A percentile compares a stretch with the other conserved stretches of the same genome.
These are phyloP conservation scores for Allolobophora icterica DNA, from an alignment of 2,888 invertebrate genomes.

Conservation along the genomic window DNA sequence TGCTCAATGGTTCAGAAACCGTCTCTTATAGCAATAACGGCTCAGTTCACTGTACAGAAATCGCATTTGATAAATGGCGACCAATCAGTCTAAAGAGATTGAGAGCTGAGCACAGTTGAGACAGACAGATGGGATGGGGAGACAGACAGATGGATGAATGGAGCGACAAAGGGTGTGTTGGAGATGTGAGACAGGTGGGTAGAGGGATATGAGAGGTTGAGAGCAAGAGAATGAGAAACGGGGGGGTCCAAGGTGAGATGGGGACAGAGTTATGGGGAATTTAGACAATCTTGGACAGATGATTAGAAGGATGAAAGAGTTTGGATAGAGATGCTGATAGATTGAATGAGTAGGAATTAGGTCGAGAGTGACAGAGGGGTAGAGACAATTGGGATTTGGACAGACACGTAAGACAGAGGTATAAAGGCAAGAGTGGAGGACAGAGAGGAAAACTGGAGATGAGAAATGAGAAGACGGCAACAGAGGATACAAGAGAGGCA, in stretches of 20 bases:
- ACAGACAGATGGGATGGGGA: not conserved
- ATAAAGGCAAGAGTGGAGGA: no score
- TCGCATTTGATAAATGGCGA: not conserved
- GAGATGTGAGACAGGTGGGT: no score
- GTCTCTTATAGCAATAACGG: not conserved
- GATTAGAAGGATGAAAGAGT: not conserved
- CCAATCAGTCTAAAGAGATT: not conserved
- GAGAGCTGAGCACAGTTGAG: not conserved
- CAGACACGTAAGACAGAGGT: no score
- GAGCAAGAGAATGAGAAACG: no score
- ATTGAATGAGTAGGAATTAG: not conserved
- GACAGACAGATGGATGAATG: not conserved
- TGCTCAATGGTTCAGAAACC: not conserved
- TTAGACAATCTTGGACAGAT: no score
- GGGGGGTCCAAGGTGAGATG: no score
- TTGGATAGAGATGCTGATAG: not conserved
- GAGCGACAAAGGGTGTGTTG: not conserved
- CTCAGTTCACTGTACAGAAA: slow-evolving; percentile 8
- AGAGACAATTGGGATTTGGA: no score
- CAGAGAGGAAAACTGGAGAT: no score
- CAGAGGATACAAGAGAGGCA: not conserved
- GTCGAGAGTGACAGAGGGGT: not conserved
- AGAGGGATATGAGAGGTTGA: no score
- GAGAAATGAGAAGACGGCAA: no score
- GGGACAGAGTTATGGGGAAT: no score